phyloP scores from a whole-genome alignment of 2,113 vertebrate genomes.

The Telmatochromis sp. region DNA sequence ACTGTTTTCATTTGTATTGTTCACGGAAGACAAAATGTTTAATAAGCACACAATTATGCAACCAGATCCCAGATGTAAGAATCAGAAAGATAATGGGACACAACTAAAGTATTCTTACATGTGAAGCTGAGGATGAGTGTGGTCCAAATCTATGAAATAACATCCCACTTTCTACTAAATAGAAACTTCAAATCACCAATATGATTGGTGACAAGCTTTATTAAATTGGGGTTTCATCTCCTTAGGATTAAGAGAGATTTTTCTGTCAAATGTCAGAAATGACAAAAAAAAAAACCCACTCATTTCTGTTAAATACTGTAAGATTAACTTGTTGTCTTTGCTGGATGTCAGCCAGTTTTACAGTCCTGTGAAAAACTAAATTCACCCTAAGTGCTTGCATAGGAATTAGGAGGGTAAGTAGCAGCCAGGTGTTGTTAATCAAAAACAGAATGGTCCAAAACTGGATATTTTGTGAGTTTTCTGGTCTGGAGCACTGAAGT shows the following conservation, averaged over 20 bases:
- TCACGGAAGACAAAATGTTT: neutral
- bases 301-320: neutral
- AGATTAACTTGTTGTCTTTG: neutral
- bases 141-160: neutral
- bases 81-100: neutral
- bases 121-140: neutral
- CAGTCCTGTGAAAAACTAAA: neutral
- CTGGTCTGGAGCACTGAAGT: neutral
- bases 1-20: neutral
- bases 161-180: neutral
- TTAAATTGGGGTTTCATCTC: neutral
- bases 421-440: neutral
- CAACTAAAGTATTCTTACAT: neutral
- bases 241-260: neutral
- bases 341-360: neutral
- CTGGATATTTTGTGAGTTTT: neutral
- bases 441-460: neutral
- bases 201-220: neutral
- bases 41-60: neutral
- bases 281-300: neutral
- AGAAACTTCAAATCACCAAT: neutral
- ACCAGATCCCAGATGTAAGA: neutral
- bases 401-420: neutral
- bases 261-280: neutral
- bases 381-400: neutral